phyloP scores from a whole-genome alignment of 2,888 invertebrate species.

The Drosophila fulvimacula region DNA sequence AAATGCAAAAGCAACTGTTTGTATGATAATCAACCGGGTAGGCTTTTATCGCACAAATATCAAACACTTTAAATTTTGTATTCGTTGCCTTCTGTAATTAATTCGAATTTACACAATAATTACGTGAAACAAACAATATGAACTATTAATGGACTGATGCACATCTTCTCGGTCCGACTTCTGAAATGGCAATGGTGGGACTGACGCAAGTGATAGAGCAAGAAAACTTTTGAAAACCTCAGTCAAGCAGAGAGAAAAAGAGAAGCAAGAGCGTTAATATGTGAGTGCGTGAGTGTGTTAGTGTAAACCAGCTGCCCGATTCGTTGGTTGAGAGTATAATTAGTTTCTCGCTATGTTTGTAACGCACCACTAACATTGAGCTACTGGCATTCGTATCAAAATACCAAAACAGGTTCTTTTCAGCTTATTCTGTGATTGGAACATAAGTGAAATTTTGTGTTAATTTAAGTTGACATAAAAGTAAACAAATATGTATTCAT shows the following conservation, averaged over 20 bases:
- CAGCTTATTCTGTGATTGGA: neutral
- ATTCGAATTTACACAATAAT: slow-evolving; percentile 46
- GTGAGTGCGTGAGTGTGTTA: slow-evolving; percentile 6
- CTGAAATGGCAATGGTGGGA: slow-evolving; percentile 36
- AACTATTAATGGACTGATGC: slow-evolving; percentile 11
- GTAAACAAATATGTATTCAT: neutral
- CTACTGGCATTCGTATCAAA: neutral
- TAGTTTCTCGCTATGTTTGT: neutral
- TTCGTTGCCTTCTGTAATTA: slow-evolving; percentile 28
- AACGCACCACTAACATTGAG: neutral
- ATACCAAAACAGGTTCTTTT: neutral
- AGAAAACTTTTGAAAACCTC: slow-evolving; percentile 28
- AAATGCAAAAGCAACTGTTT: slow-evolving; percentile 21
- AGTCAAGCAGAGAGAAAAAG: slow-evolving; percentile 4
- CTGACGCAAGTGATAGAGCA: slow-evolving; percentile 17
- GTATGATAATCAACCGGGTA: slow-evolving; percentile 1
- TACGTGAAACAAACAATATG: slow-evolving; percentile 24
- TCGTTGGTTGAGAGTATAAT: neutral
- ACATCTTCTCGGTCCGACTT: slow-evolving; percentile 34
- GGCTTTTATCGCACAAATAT: slow-evolving; percentile 12
- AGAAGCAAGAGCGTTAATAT: slow-evolving; percentile 9
- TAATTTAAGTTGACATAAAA: neutral
- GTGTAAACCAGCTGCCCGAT: slow-evolving; percentile 24
- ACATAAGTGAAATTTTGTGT: neutral
- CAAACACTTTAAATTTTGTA: slow-evolving; percentile 20